phyloP scores from a whole-genome alignment of 2,888 invertebrate species.

The Cryptocheilus praepositus region DNA sequence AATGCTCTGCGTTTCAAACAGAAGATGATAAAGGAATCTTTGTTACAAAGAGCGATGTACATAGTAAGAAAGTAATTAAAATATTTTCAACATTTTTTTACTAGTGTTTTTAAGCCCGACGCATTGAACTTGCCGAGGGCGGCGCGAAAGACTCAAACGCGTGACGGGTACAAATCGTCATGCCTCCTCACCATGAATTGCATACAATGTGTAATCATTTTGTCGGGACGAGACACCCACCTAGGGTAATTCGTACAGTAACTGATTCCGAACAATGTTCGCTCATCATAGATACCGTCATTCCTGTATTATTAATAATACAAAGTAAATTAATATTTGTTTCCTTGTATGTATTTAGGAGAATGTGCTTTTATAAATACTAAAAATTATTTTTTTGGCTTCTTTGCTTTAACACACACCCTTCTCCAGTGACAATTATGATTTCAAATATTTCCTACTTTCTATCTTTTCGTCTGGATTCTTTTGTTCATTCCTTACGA shows the following conservation, averaged over 20 bases:
- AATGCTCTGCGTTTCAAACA: neutral
- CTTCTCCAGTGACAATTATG: neutral
- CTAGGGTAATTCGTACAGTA: conserved; percentile 56
- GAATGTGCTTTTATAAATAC: conserved; percentile 63
- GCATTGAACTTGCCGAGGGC: conserved; percentile 23
- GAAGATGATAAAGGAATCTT: conserved; percentile 35
- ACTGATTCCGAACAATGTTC: conserved; percentile 51
- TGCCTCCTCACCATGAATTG: conserved; percentile 13
- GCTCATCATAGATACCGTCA: conserved; percentile 63
- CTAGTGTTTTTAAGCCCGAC: conserved; percentile 49
- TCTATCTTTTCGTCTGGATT: conserved; percentile 5
- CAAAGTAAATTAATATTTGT: conserved; percentile 59
- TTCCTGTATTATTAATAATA: conserved; percentile 66
- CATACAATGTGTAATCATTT: conserved; percentile 48
- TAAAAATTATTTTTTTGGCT: conserved; percentile 47
- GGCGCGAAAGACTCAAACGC: conserved; percentile 38
- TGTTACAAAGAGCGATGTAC: conserved; percentile 52
- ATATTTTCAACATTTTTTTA: conserved; percentile 57
- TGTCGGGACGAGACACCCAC: conserved; percentile 58
- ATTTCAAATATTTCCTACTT: neutral
- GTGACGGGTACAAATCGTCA: too few relatives aligned
- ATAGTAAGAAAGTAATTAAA: conserved; percentile 54
- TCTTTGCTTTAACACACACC: conserved; percentile 35
- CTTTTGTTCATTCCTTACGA: conserved; percentile 7
- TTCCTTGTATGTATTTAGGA: conserved; percentile 60